phyloP scores from a whole-genome alignment of 2,113 vertebrate species.

The Furnarius figulus region DNA sequence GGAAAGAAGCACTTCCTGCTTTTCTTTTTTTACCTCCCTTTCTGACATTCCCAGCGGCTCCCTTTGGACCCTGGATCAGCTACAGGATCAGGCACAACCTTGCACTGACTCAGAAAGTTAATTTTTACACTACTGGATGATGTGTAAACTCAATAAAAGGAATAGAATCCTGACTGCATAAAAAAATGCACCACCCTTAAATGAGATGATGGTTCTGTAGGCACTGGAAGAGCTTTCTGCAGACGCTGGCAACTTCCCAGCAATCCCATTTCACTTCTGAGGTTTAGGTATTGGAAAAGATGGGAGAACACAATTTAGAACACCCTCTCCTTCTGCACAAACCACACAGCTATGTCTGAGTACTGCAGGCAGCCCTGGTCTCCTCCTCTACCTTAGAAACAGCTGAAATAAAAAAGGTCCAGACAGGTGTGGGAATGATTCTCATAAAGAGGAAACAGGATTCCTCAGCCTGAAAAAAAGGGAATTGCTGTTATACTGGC shows the following conservation, averaged over 20 bases:
- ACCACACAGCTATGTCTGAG: neutral
- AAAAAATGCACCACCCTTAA: neutral
- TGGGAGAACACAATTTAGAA: neutral
- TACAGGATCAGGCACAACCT: neutral
- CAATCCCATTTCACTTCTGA: neutral
- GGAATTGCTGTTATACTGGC: neutral
- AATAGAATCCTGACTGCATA: fast-evolving
- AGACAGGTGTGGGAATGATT: neutral
- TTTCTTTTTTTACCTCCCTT: neutral
- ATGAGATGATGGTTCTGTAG: neutral
- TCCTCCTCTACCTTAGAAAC: neutral
- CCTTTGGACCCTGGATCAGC: neutral
- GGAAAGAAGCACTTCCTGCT: neutral
- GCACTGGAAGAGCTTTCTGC: neutral
- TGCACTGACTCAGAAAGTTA: neutral
- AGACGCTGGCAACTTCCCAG: neutral
- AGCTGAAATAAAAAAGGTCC: neutral
- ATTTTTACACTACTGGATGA: neutral
- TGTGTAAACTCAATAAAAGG: neutral
- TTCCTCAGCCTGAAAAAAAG: neutral
- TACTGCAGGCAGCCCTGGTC: neutral
- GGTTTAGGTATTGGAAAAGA: neutral
- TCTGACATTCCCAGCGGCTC: neutral
- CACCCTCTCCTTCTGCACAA: neutral
- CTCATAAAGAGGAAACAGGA: neutral